Conservation (phyloP, 2,888 invertebrate species). For the Athrips mouffetella region DNA sequence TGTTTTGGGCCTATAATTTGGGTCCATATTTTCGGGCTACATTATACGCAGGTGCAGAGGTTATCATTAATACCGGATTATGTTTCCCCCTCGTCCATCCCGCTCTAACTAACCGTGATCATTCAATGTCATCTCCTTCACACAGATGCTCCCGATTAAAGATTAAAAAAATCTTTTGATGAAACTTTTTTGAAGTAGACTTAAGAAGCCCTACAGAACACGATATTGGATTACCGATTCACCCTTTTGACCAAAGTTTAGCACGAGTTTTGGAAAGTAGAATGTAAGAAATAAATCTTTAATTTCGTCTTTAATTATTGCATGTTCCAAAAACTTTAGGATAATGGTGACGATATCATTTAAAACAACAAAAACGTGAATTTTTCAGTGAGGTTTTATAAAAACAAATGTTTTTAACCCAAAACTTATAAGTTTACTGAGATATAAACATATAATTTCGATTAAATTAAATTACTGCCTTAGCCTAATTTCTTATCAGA, state of each 20-base stretch:
- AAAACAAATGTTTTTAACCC: no score
- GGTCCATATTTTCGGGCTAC: constrained; percentile 27
- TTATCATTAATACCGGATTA: constrained; percentile 64
- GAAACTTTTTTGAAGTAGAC: constrained; percentile 26
- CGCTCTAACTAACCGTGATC: constrained; percentile 21
- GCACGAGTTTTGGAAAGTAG: neutral
- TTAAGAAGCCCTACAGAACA: constrained; percentile 44
- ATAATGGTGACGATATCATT: no score
- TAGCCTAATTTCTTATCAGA: no score
- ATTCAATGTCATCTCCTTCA: constrained; percentile 21
- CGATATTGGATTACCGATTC: constrained; percentile 35
- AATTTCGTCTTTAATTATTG: neutral
- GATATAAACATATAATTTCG: neutral
- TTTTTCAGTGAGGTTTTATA: no score
- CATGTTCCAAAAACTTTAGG: neutral
- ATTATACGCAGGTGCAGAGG: constrained; percentile 62
- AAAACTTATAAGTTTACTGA: no score
- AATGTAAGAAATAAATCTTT: neutral
- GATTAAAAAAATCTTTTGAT: constrained; percentile 22
- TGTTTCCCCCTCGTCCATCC: constrained; percentile 44
- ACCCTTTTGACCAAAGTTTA: constrained; percentile 27
- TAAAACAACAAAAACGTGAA: no score
- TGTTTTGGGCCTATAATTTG: constrained; percentile 37
- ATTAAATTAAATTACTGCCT: neutral
- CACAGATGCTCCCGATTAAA: constrained; percentile 33